Base-by-base conservation (phyloP, 92 coral and sea anemone species). In the Heteractis magnifica region DNA sequence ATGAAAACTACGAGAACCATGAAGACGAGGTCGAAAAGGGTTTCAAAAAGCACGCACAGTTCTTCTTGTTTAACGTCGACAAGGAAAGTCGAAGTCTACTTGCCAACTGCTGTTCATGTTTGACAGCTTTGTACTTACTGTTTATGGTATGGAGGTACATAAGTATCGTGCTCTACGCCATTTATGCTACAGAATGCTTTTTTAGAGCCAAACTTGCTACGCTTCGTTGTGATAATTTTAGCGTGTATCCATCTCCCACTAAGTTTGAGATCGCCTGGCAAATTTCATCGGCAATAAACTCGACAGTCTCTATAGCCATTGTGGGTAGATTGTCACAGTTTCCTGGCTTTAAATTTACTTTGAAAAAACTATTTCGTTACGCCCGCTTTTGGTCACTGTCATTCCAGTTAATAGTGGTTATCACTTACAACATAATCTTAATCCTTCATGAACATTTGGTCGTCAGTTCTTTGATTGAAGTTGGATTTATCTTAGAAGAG, bases 361-460 rank as follows among this genome's bases (percentile, higher is more conserved):
- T 53, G 19, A 34, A 51, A 7, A 87, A 86, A 52, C 90, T 93
- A 0, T 49, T 89, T 52, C 92, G 91, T 0, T 82, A 88, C 49
- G 97, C 97, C 52, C 86, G 97, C 4, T 93, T 93, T 85, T 93
- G 97, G 97, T 93, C 97, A n/a, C 87, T 93, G 52, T 77, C 89
- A 12, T 88, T 89, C 52, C 97, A 93, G 60, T 83, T 93, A 41
- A 49, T 89, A 60, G 94, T 93, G 16, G 97, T 93, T 0, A 81
- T 93, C 6, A 79, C 85, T 26, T 93, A 88, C 70, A 93, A 93
- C 55, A 26, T 86, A 10, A 82, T 93, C 13, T 83, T 93, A 49
- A 76, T 85, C 53, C 92, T 88, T 23, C 97, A 93, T 65, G 94
- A 93, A 77, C 92, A 93, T 79, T 78, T 93, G 41, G 14, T 80